phyloP scores from a whole-genome alignment of 2,113 vertebrate species.

The Salvelinus namaycush region DNA sequence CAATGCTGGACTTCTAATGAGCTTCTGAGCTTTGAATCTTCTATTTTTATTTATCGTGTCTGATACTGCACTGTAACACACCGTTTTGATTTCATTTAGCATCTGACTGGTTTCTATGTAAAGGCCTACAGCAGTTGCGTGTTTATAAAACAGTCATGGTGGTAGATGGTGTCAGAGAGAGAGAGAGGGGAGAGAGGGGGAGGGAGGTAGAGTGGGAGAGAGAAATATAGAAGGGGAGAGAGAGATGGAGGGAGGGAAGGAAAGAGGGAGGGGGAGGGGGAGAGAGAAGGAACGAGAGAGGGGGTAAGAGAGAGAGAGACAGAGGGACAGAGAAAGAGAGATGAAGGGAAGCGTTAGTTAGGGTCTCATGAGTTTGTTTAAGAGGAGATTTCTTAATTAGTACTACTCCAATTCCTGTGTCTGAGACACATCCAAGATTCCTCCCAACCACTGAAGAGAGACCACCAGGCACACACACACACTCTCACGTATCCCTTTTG shows the following conservation, averaged over 20 bases:
- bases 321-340: background rate
- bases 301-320: background rate
- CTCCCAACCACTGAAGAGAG: constrained; percentile 56
- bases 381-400: constrained; percentile 60
- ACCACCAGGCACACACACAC: constrained; percentile 30
- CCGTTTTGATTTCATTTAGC: background rate
- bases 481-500: constrained; percentile 6
- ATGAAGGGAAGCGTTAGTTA: constrained; percentile 18
- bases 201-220: background rate
- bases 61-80: background rate
- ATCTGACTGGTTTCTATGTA: background rate
- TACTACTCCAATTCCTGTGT: constrained; percentile 47
- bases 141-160: background rate
- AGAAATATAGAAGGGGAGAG: background rate
- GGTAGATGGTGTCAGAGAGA: background rate
- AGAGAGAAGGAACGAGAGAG: background rate
- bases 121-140: background rate
- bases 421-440: constrained; percentile 58
- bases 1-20: too few relatives aligned
- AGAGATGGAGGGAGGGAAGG: background rate
- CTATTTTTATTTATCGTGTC: too few relatives aligned
- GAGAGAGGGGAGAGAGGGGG: background rate
- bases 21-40: too few relatives aligned
- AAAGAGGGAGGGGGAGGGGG: background rate
- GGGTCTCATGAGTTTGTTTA: constrained; percentile 58